phyloP scores from a whole-genome alignment of 1,140 invertebrate species.

The Drosophila trapezifrons region DNA sequence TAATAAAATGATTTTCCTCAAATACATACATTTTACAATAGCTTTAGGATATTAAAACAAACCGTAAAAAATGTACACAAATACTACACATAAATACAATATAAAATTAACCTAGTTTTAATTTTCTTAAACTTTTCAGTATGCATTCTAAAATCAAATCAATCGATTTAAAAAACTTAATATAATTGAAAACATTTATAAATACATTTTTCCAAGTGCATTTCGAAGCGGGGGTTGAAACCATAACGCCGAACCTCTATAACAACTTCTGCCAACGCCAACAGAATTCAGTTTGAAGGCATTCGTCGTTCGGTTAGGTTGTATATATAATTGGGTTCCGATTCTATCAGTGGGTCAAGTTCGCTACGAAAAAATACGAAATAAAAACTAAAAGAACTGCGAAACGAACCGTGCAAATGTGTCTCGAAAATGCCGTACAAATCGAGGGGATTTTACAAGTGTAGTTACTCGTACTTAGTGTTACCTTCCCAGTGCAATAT shows the following conservation, averaged over 20 bases:
- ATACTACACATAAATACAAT: too few relatives aligned
- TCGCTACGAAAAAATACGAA: slow-evolving; percentile 43
- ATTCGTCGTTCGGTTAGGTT: slow-evolving; percentile 65
- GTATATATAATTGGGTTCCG: slow-evolving; percentile 54
- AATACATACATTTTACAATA: too few relatives aligned
- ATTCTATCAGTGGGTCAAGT: slow-evolving; percentile 37
- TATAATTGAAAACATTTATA: too few relatives aligned
- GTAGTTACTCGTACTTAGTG: slow-evolving; percentile 38
- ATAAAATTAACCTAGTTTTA: too few relatives aligned
- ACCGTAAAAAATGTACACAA: too few relatives aligned
- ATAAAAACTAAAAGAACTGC: slow-evolving; percentile 17
- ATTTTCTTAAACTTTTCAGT: too few relatives aligned
- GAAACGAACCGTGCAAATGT: slow-evolving; percentile 23
- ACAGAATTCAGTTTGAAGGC: slow-evolving; percentile 57
- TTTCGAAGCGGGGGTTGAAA: slow-evolving; percentile 24
- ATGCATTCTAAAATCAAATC: too few relatives aligned
- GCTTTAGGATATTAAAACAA: too few relatives aligned
- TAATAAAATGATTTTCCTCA: too few relatives aligned
- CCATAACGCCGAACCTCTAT: slow-evolving; percentile 13
- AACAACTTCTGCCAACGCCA: slow-evolving; percentile 28
- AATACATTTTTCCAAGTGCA: slow-evolving; percentile 3
- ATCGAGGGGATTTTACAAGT: slow-evolving; percentile 11
- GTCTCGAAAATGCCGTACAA: slow-evolving; percentile 37
- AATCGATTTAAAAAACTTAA: too few relatives aligned
- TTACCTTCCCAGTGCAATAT: slow-evolving; percentile 63